A percentile compares a stretch with the other conserved stretches of the same genome.
These are phyloP conservation scores for Pangasius krempfi DNA, from an alignment of 2,797 vertebrate genomes.

Conservation along the genomic window DNA sequence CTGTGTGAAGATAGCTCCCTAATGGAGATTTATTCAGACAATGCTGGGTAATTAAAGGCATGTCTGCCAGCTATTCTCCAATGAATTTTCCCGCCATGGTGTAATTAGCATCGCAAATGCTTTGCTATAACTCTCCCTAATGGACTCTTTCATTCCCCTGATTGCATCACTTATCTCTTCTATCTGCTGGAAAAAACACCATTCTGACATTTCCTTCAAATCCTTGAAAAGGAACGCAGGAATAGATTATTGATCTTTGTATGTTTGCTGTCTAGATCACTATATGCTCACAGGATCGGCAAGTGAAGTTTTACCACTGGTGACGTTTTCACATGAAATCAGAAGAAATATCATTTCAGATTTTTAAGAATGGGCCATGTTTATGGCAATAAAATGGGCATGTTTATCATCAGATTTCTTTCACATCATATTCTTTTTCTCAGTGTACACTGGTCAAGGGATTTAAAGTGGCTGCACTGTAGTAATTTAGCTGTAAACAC, in stretches of 20 bases:
- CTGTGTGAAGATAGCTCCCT: not conserved
- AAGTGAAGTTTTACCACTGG: not conserved
- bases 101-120: slow-evolving; percentile 39
- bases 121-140: slow-evolving; percentile 41
- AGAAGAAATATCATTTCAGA: not conserved
- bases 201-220: not conserved
- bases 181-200: slow-evolving; percentile 12
- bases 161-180: slow-evolving; percentile 38
- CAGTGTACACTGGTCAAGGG: not conserved
- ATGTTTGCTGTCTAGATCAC: not conserved
- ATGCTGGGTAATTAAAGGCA: slow-evolving; percentile 38
- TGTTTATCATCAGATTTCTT: not conserved
- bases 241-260: slow-evolving; percentile 10
- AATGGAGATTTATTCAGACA: slow-evolving; percentile 41
- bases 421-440: not conserved
- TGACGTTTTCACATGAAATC: not conserved
- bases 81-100: slow-evolving; percentile 22
- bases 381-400: not conserved
- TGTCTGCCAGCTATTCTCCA: slow-evolving; percentile 17
- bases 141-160: slow-evolving; percentile 33
- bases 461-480: not conserved
- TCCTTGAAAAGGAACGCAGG: not conserved
- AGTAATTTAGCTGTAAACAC: not conserved
- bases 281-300: not conserved
- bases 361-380: not conserved